Evolutionary conservation across 2,888 invertebrate species (phyloP).

Genomic region (Sussaba pulchella): DNA sequence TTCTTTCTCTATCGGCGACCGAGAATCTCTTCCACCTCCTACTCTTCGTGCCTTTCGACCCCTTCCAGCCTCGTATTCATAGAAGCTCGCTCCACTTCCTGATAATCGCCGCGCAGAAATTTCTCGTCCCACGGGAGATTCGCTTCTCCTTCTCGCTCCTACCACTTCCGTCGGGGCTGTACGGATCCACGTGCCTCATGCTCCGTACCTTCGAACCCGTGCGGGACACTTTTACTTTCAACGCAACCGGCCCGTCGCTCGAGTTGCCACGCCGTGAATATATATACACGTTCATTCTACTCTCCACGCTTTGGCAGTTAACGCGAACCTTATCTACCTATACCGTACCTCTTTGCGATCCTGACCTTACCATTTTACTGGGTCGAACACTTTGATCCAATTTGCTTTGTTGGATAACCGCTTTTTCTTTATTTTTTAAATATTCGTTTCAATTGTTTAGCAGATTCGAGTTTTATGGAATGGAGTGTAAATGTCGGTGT

Average conservation of each 20-base stretch:
- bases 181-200: slow-evolving; percentile 59
- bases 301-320: slow-evolving; percentile 16
- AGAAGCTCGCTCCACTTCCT: slow-evolving; percentile 77
- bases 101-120: slow-evolving; percentile 80
- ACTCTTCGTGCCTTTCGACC: slow-evolving; percentile 33
- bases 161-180: slow-evolving; percentile 51
- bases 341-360: not conserved
- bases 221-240: slow-evolving; percentile 68
- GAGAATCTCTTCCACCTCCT: slow-evolving; percentile 50
- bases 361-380: slow-evolving; percentile 15
- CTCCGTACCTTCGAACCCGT: slow-evolving; percentile 67
- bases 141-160: slow-evolving; percentile 51
- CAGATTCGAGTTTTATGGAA: not conserved
- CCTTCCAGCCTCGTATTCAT: slow-evolving; percentile 74
- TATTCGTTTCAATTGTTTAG: not conserved
- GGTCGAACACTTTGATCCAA: not conserved
- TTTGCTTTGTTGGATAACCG: not conserved
- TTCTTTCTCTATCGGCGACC: slow-evolving; percentile 54
- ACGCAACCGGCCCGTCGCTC: slow-evolving; percentile 70
- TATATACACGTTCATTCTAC: slow-evolving; percentile 50
- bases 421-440: not conserved
- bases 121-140: slow-evolving; percentile 67
- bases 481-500: too few relatives aligned
- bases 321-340: not conserved
- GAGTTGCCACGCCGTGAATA: slow-evolving; percentile 61